A percentile compares a stretch with the other conserved stretches of the same genome.
Evolutionary conservation across 1,140 invertebrate genomes (phyloP).

Genomic region (Brachionus sp.): DNA sequence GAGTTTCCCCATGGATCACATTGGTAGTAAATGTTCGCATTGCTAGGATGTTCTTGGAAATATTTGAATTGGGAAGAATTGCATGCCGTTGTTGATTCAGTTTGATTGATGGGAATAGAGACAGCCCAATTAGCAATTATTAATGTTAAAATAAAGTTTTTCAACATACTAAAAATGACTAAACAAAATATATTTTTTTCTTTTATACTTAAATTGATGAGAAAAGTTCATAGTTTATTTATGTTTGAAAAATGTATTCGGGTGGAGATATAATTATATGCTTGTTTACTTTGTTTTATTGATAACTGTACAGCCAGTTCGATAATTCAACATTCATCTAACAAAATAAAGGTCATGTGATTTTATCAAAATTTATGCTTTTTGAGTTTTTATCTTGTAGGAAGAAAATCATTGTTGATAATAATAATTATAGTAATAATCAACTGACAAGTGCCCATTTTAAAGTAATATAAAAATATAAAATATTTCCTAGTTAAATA

Average conservation of each 20-base stretch:
- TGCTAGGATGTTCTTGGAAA: background rate
- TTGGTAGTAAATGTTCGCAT: background rate
- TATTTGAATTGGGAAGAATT: background rate
- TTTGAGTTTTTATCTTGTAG: too few relatives aligned
- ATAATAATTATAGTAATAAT: too few relatives aligned
- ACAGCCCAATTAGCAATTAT: background rate
- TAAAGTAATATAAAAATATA: too few relatives aligned
- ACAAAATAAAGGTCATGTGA: too few relatives aligned
- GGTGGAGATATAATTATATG: background rate
- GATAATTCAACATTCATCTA: background rate
- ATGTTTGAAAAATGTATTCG: background rate
- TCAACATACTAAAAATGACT: background rate
- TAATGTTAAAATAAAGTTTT: background rate
- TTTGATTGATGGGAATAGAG: background rate
- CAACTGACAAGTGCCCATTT: too few relatives aligned
- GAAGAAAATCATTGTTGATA: too few relatives aligned
- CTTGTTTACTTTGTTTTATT: background rate
- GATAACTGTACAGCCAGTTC: background rate
- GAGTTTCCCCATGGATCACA: slow-evolving; percentile 37
- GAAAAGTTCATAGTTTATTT: background rate
- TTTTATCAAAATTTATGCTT: too few relatives aligned
- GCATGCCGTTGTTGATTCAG: background rate
- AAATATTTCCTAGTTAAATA: too few relatives aligned
- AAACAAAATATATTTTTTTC: background rate
- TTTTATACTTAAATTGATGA: background rate